A percentile compares a stretch with the other conserved stretches of the same genome.
Evolutionary conservation across 1,140 invertebrate genomes (phyloP).

Genomic region (Scaptomyza graminum): DNA sequence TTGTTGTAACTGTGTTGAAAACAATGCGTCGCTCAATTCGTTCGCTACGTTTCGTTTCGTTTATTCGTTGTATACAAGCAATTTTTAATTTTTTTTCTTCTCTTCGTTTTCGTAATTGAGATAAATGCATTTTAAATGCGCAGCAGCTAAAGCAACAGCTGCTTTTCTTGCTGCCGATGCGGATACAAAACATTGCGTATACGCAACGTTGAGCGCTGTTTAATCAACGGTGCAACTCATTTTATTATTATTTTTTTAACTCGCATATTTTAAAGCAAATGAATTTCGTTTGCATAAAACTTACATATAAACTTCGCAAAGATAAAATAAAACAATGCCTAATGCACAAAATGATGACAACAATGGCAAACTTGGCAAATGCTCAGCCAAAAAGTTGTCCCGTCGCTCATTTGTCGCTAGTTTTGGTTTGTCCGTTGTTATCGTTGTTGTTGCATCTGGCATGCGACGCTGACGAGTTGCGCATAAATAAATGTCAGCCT

Average conservation of each 20-base stretch:
- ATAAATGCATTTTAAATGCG: constrained; percentile 81
- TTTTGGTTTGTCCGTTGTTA: constrained; percentile 27
- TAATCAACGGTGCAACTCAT: constrained; percentile 33
- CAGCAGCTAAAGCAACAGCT: constrained; percentile 41
- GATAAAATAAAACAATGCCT: constrained; percentile 49
- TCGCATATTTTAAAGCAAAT: constrained; percentile 64
- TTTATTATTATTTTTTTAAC: constrained; percentile 5
- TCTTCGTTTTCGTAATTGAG: constrained; percentile 66
- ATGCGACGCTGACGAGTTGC: constrained; percentile 65
- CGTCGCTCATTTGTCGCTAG: constrained; percentile 30
- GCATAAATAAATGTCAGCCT: constrained; percentile 65
- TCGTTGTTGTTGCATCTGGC: constrained; percentile 39
- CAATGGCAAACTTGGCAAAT: constrained; percentile 43
- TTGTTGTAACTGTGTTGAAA: constrained; percentile 45
- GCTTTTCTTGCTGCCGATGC: constrained; percentile 28
- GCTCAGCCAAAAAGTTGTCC: constrained; percentile 7
- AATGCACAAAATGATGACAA: constrained; percentile 61
- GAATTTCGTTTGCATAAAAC: constrained; percentile 42
- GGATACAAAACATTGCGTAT: constrained; percentile 52
- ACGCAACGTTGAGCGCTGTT: constrained; percentile 34
- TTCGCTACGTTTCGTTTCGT: constrained; percentile 60
- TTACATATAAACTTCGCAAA: constrained; percentile 15
- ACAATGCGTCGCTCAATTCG: constrained; percentile 68
- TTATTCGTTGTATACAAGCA: constrained; percentile 70
- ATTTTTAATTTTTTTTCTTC: constrained; percentile 52